These are phyloP conservation scores for Lateolabrax maculatus DNA, from an alignment of 2,797 vertebrate genomes.

Conservation along the genomic window DNA sequence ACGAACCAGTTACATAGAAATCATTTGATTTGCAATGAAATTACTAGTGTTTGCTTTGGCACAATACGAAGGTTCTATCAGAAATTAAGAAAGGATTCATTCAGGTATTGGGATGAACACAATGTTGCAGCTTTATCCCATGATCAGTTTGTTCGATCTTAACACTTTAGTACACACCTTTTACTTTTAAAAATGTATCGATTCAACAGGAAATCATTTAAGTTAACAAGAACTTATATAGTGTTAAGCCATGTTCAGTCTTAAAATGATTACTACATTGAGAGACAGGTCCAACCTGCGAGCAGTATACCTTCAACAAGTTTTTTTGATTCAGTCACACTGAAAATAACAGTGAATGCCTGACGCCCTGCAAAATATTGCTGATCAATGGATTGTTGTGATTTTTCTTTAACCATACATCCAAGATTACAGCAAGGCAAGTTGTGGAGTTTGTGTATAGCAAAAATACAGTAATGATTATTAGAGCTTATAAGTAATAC, in stretches of 20 bases:
- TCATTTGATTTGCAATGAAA: not conserved
- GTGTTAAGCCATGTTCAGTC: not conserved
- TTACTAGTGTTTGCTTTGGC: not conserved
- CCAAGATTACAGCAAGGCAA: not conserved
- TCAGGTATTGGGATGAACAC: not conserved
- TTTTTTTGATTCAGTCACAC: not conserved
- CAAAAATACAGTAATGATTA: not conserved
- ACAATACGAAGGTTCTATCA: not conserved
- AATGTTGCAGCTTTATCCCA: not conserved
- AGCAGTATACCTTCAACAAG: not conserved
- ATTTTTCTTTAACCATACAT: not conserved
- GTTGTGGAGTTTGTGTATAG: not conserved
- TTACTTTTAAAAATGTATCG: not conserved
- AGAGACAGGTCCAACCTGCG: not conserved
- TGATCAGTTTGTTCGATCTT: slow-evolving; percentile 7
- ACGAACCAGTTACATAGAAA: not conserved
- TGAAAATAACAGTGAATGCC: not conserved
- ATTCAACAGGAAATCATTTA: not conserved
- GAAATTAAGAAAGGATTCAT: not conserved
- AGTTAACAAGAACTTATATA: not conserved
- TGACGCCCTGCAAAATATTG: not conserved
- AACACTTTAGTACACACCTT: not conserved
- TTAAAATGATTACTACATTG: not conserved
- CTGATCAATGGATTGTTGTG: not conserved
- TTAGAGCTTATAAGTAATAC: not conserved